Evolutionary conservation across 2,888 invertebrate species (phyloP).

Genomic region (Drosophila trichaetosa): DNA sequence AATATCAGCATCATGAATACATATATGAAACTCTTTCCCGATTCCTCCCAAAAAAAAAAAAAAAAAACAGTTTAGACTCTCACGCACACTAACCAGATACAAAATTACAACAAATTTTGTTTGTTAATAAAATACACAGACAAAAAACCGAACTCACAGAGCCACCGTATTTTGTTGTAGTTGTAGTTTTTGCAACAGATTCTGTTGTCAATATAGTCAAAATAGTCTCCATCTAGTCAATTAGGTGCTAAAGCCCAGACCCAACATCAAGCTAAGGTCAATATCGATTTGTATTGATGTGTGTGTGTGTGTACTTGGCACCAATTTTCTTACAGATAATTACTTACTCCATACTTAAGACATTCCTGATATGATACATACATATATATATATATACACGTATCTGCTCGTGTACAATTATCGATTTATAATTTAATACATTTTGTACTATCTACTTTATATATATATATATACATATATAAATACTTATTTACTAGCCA

Average conservation of each 20-base stretch:
- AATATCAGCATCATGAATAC: slow-evolving; percentile 54
- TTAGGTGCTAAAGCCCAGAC: slow-evolving; percentile 31
- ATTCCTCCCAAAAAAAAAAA: slow-evolving; percentile 25
- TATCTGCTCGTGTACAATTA: slow-evolving; percentile 28
- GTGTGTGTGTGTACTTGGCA: slow-evolving; percentile 55
- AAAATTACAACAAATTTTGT: slow-evolving; percentile 22
- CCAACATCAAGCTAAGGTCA: slow-evolving; percentile 26
- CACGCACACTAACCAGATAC: slow-evolving; percentile 41
- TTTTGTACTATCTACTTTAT: slow-evolving; percentile 8
- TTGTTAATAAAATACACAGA: slow-evolving; percentile 1
- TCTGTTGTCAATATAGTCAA: slow-evolving; percentile 14
- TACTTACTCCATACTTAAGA: slow-evolving; percentile 9
- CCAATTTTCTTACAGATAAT: slow-evolving; percentile 23
- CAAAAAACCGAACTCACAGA: neutral
- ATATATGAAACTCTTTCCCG: slow-evolving; percentile 50
- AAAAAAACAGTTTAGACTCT: slow-evolving; percentile 22
- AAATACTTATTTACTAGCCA: slow-evolving; percentile 17
- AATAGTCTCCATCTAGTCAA: slow-evolving; percentile 9
- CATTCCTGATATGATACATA: slow-evolving; percentile 6
- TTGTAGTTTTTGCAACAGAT: slow-evolving; percentile 29
- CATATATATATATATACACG: neutral
- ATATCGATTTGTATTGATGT: slow-evolving; percentile 47
- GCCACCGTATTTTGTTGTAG: slow-evolving; percentile 38
- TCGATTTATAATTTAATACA: slow-evolving; percentile 14
- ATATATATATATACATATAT: slow-evolving; percentile 1